phyloP scores from a whole-genome alignment of 2,888 invertebrate genomes.

The Rhamnusium bicolor region DNA sequence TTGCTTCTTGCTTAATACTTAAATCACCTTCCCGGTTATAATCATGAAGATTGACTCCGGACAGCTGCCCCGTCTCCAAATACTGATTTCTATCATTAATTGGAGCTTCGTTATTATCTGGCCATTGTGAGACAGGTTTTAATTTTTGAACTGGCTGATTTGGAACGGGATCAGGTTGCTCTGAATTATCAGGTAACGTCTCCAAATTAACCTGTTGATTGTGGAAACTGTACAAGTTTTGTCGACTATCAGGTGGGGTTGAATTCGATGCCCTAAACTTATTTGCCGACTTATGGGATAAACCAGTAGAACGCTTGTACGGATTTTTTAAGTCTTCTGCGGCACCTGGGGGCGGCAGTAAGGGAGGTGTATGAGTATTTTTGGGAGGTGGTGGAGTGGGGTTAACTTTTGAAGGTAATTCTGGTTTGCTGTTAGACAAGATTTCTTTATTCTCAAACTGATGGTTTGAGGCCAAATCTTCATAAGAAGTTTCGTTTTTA shows the following conservation, averaged over 20 bases:
- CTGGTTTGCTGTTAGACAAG: slow-evolving; percentile 47
- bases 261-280: slow-evolving; percentile 53
- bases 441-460: slow-evolving; percentile 65
- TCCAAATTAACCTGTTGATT: slow-evolving; percentile 77
- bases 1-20: slow-evolving; percentile 38
- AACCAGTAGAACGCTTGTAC: slow-evolving; percentile 62
- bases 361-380: slow-evolving; percentile 54
- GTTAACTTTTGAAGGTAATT: slow-evolving; percentile 58
- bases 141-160: slow-evolving; percentile 34
- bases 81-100: slow-evolving; percentile 84
- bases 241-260: slow-evolving; percentile 51
- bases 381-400: slow-evolving; percentile 64
- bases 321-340: slow-evolving; percentile 61
- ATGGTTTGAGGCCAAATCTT: slow-evolving; percentile 37
- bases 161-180: slow-evolving; percentile 73
- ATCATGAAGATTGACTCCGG: slow-evolving; percentile 71
- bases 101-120: slow-evolving; percentile 77
- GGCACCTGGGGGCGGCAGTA: slow-evolving; percentile 47
- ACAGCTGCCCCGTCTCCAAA: slow-evolving; percentile 83
- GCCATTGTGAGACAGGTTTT: slow-evolving; percentile 60
- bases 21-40: slow-evolving; percentile 27
- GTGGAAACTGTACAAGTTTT: slow-evolving; percentile 59
- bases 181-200: slow-evolving; percentile 80
- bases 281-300: slow-evolving; percentile 72
- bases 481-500: slow-evolving; percentile 41